These are phyloP conservation scores for Aythya fuligula DNA, from an alignment of 2,797 vertebrate species.

Conservation along the genomic window DNA sequence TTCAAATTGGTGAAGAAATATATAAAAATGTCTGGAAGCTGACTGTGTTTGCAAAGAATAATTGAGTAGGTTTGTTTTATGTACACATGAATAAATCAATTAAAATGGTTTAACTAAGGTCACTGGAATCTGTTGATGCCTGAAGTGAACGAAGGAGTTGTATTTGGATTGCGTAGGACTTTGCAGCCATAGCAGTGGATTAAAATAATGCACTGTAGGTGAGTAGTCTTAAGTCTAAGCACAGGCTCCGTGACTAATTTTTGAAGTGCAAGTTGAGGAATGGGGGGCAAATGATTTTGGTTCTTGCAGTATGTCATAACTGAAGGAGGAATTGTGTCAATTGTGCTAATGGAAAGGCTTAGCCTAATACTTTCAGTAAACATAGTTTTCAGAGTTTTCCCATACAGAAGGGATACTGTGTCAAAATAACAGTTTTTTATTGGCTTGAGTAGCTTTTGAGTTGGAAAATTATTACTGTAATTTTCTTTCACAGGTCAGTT, in stretches of 20 bases:
- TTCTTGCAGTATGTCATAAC: neutral
- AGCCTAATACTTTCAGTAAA: neutral
- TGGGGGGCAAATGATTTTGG: neutral
- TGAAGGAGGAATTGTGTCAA: neutral
- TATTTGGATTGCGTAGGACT: neutral
- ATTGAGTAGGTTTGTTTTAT: conserved; percentile 47
- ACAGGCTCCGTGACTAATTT: neutral
- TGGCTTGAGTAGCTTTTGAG: neutral
- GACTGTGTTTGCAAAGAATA: conserved; percentile 50
- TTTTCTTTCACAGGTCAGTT: neutral
- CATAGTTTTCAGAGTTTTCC: neutral
- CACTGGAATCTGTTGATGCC: conserved; percentile 11
- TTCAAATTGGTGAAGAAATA: conserved; percentile 43
- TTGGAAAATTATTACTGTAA: neutral
- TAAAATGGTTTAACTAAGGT: conserved; percentile 44
- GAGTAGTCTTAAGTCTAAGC: neutral
- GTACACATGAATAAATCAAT: conserved; percentile 53
- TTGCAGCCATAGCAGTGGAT: neutral
- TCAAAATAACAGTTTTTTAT: neutral
- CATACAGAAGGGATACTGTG: neutral
- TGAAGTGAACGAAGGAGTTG: conserved; percentile 13
- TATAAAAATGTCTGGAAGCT: conserved; percentile 53
- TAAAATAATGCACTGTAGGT: neutral
- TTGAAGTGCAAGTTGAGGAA: neutral
- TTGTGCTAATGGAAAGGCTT: neutral